Conservation (phyloP, 1,140 invertebrate species). For the Microplitis demolitor region DNA sequence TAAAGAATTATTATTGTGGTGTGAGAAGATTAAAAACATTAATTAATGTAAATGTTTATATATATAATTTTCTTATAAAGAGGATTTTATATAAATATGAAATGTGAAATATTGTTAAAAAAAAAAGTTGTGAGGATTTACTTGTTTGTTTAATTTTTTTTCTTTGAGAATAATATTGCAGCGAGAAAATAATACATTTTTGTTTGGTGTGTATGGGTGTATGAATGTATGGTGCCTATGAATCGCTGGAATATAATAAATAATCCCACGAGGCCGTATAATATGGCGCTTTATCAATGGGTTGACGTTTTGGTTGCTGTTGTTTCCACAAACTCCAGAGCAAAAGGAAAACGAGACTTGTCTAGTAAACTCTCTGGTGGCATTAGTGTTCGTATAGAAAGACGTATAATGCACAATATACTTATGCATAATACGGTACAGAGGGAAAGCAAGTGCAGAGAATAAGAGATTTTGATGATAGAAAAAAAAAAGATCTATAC, state of each 20-base stretch:
- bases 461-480: neutral
- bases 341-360: neutral
- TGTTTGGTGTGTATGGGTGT: neutral
- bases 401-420: neutral
- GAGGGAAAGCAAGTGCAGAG: too few species aligned
- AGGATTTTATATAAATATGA: too few species aligned
- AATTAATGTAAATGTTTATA: too few species aligned
- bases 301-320: neutral
- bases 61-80: too few species aligned
- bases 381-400: neutral
- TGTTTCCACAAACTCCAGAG: neutral
- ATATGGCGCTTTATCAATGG: slow-evolving; percentile 18
- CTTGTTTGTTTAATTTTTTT: neutral
- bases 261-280: slow-evolving; percentile 14
- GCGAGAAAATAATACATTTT: neutral
- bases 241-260: slow-evolving; percentile 7
- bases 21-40: too few species aligned
- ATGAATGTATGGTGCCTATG: neutral
- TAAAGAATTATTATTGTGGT: too few species aligned
- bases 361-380: too few species aligned
- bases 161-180: neutral
- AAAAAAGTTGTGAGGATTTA: neutral
- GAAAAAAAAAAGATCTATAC: neutral
- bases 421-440: too few species aligned
- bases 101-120: neutral